Evolutionary conservation across 2,888 invertebrate species (phyloP).

Genomic region (Drosophila lutescens): DNA sequence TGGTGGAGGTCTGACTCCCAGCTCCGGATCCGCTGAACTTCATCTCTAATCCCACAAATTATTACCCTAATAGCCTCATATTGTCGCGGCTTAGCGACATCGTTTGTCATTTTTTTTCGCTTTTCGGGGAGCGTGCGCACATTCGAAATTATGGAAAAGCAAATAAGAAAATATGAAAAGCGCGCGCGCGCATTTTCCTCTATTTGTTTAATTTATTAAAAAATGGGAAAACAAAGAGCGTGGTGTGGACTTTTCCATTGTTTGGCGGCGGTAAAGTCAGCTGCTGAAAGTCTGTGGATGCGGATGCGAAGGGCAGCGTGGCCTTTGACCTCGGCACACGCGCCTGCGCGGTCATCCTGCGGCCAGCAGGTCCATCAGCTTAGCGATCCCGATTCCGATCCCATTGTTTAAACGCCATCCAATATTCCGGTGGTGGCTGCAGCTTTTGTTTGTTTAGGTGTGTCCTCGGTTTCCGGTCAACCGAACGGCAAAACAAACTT

Average conservation of each 20-base stretch:
- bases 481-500: slow-evolving; percentile 20
- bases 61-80: slow-evolving; percentile 71
- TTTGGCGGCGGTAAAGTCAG: slow-evolving; percentile 18
- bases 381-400: slow-evolving; percentile 18
- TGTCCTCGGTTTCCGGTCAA: slow-evolving; percentile 8
- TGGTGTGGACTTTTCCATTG: slow-evolving; percentile 25
- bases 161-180: slow-evolving; percentile 70
- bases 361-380: slow-evolving; percentile 48
- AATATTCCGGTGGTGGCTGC: slow-evolving; percentile 20
- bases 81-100: slow-evolving; percentile 74
- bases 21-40: slow-evolving; percentile 3
- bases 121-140: slow-evolving; percentile 27
- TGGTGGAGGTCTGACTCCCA: background rate
- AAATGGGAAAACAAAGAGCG: slow-evolving; percentile 24
- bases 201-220: slow-evolving; percentile 70
- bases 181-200: slow-evolving; percentile 31
- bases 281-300: slow-evolving; percentile 12
- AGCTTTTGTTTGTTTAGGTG: slow-evolving; percentile 66
- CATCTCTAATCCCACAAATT: slow-evolving; percentile 71
- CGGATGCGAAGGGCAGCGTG: slow-evolving; percentile 8
- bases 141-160: slow-evolving; percentile 61
- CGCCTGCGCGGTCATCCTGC: slow-evolving; percentile 42
- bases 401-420: background rate
- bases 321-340: slow-evolving; percentile 43
- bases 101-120: slow-evolving; percentile 46